These are phyloP conservation scores for Leucoma salicis DNA, from an alignment of 2,888 invertebrate species.

Conservation along the genomic window DNA sequence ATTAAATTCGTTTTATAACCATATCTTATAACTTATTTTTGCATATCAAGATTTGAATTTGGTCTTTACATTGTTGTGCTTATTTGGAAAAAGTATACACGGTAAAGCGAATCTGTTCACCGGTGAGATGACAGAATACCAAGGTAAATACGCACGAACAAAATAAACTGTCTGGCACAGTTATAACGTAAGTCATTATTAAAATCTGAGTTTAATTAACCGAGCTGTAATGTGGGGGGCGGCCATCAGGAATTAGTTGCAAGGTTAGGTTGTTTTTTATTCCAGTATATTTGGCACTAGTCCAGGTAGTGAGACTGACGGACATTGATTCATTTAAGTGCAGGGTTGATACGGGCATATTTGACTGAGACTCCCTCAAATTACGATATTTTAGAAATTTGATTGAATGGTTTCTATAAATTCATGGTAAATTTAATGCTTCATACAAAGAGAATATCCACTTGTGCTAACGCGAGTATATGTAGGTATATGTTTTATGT, in stretches of 20 bases:
- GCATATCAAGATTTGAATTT: too few species aligned
- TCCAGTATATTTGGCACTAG: conserved; percentile 44
- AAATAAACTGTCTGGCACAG: conserved; percentile 18
- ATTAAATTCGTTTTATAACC: too few species aligned
- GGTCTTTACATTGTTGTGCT: too few species aligned
- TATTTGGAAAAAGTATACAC: too few species aligned
- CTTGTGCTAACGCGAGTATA: too few species aligned
- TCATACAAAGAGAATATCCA: too few species aligned
- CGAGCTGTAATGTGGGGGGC: conserved; percentile 25
- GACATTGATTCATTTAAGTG: conserved; percentile 54
- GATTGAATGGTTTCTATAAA: too few species aligned
- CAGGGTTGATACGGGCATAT: conserved; percentile 11
- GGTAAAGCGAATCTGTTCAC: background rate
- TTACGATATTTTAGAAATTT: too few species aligned
- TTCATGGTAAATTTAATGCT: too few species aligned
- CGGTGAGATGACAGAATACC: conserved; percentile 7
- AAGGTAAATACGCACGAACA: conserved; percentile 16
- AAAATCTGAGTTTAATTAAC: conserved; percentile 29
- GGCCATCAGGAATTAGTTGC: conserved; percentile 37
- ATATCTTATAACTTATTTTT: too few species aligned
- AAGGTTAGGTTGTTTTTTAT: conserved; percentile 45
- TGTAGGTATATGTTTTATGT: too few species aligned
- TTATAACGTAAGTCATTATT: conserved; percentile 31
- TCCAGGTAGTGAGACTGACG: conserved; percentile 52
- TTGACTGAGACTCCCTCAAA: too few species aligned